phyloP scores from a whole-genome alignment of 2,113 vertebrate genomes.

The Megaceryle maxima region DNA sequence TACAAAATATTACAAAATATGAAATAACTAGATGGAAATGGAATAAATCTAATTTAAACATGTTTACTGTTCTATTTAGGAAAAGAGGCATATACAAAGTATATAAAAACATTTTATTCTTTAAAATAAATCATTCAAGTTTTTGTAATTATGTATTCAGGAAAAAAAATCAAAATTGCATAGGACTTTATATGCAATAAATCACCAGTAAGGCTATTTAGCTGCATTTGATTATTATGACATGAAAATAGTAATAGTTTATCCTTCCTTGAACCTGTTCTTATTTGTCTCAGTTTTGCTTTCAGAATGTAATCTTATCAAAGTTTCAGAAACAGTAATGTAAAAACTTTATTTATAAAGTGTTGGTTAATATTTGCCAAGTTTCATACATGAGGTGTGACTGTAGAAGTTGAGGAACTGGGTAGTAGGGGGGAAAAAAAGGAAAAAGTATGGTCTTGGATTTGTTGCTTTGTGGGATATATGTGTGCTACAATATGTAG shows the following conservation, averaged over 20 bases:
- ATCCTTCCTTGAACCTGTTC: neutral
- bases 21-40: neutral
- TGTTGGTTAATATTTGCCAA: neutral
- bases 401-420: neutral
- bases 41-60: neutral
- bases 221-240: neutral
- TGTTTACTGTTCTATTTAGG: neutral
- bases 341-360: neutral
- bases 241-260: neutral
- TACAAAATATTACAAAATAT: neutral
- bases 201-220: neutral
- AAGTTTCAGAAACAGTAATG: neutral
- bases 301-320: neutral
- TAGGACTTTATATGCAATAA: neutral
- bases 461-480: neutral
- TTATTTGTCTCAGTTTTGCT: neutral
- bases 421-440: neutral
- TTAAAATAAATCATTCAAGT: neutral
- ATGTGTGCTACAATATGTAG: neutral
- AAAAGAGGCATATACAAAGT: neutral
- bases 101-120: neutral
- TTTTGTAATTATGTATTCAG: neutral
- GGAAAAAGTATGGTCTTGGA: neutral
- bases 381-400: neutral
- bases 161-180: neutral